phyloP scores from a whole-genome alignment of 2,888 invertebrate species.

The Callyntrura guangdongensis region DNA sequence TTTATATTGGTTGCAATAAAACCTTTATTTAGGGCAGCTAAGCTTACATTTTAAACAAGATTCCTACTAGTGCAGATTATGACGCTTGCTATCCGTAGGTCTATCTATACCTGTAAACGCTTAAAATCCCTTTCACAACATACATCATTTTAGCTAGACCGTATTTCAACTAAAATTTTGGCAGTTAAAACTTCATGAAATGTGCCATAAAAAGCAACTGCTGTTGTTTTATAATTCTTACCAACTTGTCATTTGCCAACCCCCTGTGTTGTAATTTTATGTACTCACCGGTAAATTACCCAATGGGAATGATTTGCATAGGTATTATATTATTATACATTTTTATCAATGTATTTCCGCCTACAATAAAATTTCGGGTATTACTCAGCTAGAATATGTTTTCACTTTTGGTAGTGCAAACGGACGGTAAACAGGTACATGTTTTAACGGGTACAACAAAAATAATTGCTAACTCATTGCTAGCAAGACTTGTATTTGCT shows the following conservation, averaged over 20 bases:
- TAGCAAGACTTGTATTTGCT: neutral
- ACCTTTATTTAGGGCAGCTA: too few relatives aligned
- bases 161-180: too few relatives aligned
- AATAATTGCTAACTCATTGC: neutral
- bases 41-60: too few relatives aligned
- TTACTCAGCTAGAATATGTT: neutral
- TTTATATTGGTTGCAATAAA: too few relatives aligned
- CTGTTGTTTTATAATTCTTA: constrained; percentile 59
- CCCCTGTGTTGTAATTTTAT: constrained; percentile 55
- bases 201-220: constrained; percentile 67
- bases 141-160: neutral
- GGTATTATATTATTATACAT: constrained; percentile 11
- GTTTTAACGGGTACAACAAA: neutral
- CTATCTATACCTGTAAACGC: too few relatives aligned
- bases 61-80: too few relatives aligned
- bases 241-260: constrained; percentile 67
- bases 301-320: constrained; percentile 37
- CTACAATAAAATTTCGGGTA: neutral
- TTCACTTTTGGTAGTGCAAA: neutral
- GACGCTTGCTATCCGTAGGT: too few relatives aligned
- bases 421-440: neutral
- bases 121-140: neutral
- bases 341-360: constrained; percentile 8
- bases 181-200: neutral
- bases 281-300: constrained; percentile 21